phyloP scores from a whole-genome alignment of 2,113 vertebrate genomes.

The Marmota monax region DNA sequence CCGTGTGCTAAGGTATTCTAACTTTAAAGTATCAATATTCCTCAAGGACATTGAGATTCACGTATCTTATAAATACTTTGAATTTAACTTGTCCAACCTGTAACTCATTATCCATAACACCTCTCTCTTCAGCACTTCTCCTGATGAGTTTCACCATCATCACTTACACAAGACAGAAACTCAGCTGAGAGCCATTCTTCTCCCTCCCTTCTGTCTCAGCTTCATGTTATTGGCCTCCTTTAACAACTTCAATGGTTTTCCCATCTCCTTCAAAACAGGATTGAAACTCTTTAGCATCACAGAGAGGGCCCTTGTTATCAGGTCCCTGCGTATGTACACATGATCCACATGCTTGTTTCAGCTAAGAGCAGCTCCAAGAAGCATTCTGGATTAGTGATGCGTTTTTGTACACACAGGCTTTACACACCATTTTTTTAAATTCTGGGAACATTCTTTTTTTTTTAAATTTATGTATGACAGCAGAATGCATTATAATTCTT shows the following conservation, averaged over 20 bases:
- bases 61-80: neutral
- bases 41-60: neutral
- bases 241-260: neutral
- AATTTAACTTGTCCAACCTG: neutral
- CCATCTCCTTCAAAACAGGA: neutral
- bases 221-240: neutral
- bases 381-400: neutral
- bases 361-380: neutral
- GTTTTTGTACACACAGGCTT: neutral
- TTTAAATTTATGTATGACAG: neutral
- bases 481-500: no score
- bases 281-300: neutral
- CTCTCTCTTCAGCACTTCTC: neutral
- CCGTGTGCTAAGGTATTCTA: neutral
- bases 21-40: neutral
- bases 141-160: neutral
- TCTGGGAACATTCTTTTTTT: neutral
- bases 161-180: neutral
- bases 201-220: neutral
- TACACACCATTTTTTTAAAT: neutral
- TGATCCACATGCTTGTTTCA: neutral
- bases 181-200: neutral
- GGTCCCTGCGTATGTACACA: neutral
- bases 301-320: neutral
- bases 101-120: neutral